Conservation (phyloP, 2,113 vertebrate species). For the Pachypanchax playfairii region DNA sequence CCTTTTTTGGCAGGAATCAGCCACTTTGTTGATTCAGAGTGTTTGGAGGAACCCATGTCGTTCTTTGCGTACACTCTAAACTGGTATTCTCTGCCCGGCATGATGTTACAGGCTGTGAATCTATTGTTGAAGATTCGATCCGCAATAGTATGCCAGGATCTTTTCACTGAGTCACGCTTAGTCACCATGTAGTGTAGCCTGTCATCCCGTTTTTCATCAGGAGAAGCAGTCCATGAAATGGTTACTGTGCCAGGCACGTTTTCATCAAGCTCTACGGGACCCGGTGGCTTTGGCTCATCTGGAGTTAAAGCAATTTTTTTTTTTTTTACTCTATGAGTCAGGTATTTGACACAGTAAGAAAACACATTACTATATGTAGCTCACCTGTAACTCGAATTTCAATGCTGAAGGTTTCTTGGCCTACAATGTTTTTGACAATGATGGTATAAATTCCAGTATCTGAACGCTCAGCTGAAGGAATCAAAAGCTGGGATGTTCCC, state of each 20-base stretch:
- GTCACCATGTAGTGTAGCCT: conserved; percentile 86
- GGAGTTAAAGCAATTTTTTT: conserved; percentile 19
- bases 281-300: conserved; percentile 87
- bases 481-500: conserved; percentile 83
- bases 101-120: conserved; percentile 84
- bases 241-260: conserved; percentile 89
- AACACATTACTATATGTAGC: neutral
- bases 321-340: neutral
- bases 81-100: conserved; percentile 87
- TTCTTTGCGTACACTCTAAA: conserved; percentile 92
- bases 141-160: conserved; percentile 80
- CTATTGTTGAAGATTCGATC: conserved; percentile 88
- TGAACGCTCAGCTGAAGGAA: conserved; percentile 78
- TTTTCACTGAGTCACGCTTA: conserved; percentile 82
- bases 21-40: conserved; percentile 88
- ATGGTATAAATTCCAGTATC: conserved; percentile 86
- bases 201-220: conserved; percentile 83
- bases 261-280: conserved; percentile 82
- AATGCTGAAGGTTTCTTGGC: conserved; percentile 82
- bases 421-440: conserved; percentile 77
- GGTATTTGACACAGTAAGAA: neutral
- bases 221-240: conserved; percentile 85
- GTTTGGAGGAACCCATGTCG: conserved; percentile 83
- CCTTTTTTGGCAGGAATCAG: conserved; percentile 77
- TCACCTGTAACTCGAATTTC: conserved; percentile 89